These are phyloP conservation scores for Porites cylindrica DNA, from an alignment of 92 coral and sea anemone species.

Conservation along the genomic window DNA sequence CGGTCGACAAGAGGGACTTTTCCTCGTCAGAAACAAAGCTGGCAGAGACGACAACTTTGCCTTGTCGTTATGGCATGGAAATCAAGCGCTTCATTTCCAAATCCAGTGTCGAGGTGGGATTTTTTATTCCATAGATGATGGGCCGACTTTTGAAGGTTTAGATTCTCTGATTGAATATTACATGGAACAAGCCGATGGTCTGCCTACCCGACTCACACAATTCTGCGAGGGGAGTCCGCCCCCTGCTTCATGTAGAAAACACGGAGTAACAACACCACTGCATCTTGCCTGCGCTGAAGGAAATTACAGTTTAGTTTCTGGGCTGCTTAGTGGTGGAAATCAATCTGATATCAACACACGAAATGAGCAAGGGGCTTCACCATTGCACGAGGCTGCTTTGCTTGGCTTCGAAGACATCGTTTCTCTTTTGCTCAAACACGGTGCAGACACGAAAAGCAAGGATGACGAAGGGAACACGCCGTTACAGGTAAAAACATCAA, in stretches of 20 bases:
- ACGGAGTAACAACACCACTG: slow-evolving; percentile 79
- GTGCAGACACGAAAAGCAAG: slow-evolving; percentile 90
- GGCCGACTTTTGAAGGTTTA: slow-evolving; percentile 92
- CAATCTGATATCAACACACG: slow-evolving; percentile 81
- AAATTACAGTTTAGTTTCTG: slow-evolving; percentile 74
- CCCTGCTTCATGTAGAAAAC: slow-evolving; percentile 89
- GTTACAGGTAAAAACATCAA: slow-evolving; percentile 72
- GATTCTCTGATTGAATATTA: slow-evolving; percentile 92
- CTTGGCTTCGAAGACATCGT: slow-evolving; percentile 83
- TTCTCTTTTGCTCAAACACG: slow-evolving; percentile 72
- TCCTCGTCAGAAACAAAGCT: slow-evolving; percentile 94
- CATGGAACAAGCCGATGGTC: slow-evolving; percentile 91
- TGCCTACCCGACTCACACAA: slow-evolving; percentile 82
- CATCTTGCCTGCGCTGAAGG: slow-evolving; percentile 89
- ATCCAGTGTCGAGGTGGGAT: slow-evolving; percentile 92
- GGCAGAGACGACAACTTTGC: slow-evolving; percentile 90
- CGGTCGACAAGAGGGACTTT: slow-evolving; percentile 93
- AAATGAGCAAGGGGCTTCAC: slow-evolving; percentile 89
- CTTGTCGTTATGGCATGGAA: slow-evolving; percentile 89
- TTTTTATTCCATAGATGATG: slow-evolving; percentile 93
- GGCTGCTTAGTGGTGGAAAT: slow-evolving; percentile 79
- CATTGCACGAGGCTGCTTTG: slow-evolving; percentile 84
- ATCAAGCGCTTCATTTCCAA: slow-evolving; percentile 95
- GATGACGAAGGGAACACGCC: slow-evolving; percentile 91
- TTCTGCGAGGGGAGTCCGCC: slow-evolving; percentile 88